Evolutionary conservation across 2,888 invertebrate species (phyloP).

Genomic region (Cephonodes hylas): DNA sequence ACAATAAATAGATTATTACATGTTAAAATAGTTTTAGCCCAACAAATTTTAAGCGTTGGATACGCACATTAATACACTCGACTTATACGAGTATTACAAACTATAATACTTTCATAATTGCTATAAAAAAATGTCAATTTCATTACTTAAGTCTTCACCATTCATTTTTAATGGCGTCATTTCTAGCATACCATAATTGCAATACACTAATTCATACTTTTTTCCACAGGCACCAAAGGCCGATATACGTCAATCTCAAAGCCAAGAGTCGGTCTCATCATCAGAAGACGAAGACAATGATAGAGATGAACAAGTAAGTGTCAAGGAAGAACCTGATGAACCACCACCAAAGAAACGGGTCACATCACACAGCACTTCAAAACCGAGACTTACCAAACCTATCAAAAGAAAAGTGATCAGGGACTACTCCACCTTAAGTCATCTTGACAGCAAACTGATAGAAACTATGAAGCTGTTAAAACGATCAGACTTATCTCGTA

Average conservation of each 20-base stretch:
- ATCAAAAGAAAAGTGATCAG: not conserved
- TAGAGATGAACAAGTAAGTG: constrained; percentile 32
- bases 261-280: constrained; percentile 23
- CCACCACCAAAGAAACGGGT: constrained; percentile 29
- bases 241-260: constrained; percentile 17
- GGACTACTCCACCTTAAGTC: not conserved
- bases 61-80: no score
- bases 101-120: no score
- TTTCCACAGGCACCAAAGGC: constrained; percentile 3
- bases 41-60: no score
- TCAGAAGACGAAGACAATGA: constrained; percentile 29
- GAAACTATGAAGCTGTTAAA: constrained; percentile 46
- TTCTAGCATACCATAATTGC: no score
- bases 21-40: no score
- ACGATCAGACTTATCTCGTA: constrained; percentile 46
- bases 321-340: constrained; percentile 49
- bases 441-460: constrained; percentile 19
- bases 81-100: no score
- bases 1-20: no score
- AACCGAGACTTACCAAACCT: not conserved
- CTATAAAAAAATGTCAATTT: no score
- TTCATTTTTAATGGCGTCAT: no score
- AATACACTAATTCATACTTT: not conserved
- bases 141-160: no score
- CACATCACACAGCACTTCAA: not conserved